Evolutionary conservation across 2,888 invertebrate genomes (phyloP).

Genomic region (Erebia palarica): DNA sequence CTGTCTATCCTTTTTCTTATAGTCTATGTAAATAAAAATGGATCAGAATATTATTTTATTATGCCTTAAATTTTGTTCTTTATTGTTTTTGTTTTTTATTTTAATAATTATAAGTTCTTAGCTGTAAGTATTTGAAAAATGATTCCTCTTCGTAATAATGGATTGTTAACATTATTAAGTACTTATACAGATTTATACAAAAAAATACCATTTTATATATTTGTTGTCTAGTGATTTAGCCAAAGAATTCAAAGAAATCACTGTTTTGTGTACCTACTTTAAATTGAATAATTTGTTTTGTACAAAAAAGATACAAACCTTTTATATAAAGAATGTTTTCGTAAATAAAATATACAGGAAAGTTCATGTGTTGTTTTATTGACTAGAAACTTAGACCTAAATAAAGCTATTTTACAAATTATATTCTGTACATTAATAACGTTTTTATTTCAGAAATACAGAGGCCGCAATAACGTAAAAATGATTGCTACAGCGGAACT

Average conservation of each 20-base stretch:
- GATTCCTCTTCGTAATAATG: neutral
- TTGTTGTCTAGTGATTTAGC: conserved; percentile 1
- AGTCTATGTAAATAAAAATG: no score
- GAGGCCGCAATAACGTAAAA: no score
- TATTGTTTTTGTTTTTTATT: neutral
- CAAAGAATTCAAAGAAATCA: conserved; percentile 4
- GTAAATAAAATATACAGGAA: conserved; percentile 3
- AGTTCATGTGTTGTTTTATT: conserved; percentile 13
- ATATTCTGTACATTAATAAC: neutral
- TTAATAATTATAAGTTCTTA: neutral
- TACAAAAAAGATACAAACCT: neutral
- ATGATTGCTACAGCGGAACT: no score
- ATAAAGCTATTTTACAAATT: neutral
- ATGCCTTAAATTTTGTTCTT: neutral
- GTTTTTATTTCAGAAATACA: no score
- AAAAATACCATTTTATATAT: neutral
- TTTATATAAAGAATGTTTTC: neutral
- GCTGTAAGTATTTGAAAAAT: neutral
- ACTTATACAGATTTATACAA: neutral
- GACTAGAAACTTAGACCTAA: conserved; percentile 10
- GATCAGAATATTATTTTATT: no score
- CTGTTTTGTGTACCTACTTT: neutral
- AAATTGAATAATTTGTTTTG: neutral
- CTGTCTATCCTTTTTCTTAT: no score
- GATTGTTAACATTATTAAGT: neutral